These are phyloP conservation scores for Onychomys arenicola DNA, from an alignment of 2,797 vertebrate genomes.

Conservation along the genomic window DNA sequence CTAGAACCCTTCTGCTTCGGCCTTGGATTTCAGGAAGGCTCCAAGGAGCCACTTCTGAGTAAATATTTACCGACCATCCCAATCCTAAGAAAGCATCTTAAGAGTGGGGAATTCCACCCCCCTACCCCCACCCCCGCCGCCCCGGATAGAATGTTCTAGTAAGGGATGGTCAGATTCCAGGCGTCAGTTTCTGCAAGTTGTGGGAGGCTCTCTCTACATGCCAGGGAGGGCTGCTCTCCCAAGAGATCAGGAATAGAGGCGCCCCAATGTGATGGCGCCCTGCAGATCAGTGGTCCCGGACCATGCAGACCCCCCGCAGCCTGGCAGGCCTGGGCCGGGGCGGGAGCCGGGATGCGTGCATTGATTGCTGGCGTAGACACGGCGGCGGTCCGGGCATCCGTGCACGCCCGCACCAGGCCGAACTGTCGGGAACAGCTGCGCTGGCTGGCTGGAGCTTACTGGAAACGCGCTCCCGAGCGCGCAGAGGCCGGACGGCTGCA, in stretches of 20 bases:
- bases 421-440: slow-evolving; percentile 87
- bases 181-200: neutral
- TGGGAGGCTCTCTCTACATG: neutral
- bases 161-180: neutral
- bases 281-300: neutral
- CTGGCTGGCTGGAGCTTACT: slow-evolving; percentile 81
- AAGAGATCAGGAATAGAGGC: no score
- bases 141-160: neutral
- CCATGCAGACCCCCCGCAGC: neutral
- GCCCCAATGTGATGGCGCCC: no score
- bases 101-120: no score
- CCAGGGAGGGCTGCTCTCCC: neutral
- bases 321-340: neutral
- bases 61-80: neutral
- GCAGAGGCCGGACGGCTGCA: neutral
- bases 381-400: slow-evolving; percentile 62
- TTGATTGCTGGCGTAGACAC: slow-evolving; percentile 66
- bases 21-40: neutral
- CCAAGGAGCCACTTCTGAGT: neutral
- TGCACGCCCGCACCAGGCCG: slow-evolving; percentile 51
- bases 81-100: neutral
- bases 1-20: neutral
- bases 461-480: slow-evolving; percentile 82
- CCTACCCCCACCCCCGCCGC: no score
- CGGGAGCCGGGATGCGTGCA: neutral